A percentile compares a stretch with the other conserved stretches of the same genome.
Conservation (phyloP, 2,888 invertebrate genomes). For the Bibio marci region DNA sequence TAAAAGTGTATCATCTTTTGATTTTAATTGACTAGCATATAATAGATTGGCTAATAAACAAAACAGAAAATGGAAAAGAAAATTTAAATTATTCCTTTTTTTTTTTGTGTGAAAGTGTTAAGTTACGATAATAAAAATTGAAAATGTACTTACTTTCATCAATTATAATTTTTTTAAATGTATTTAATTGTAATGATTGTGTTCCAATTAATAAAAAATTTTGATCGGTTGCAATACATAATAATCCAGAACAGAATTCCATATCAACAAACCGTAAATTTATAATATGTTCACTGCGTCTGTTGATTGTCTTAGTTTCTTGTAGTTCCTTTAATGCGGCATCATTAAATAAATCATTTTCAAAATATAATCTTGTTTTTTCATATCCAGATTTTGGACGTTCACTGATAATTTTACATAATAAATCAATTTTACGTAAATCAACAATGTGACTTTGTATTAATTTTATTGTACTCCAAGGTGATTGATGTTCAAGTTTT, state of each 20-base stretch:
- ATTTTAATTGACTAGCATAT: slow-evolving; percentile 22
- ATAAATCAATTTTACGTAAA: slow-evolving; percentile 18
- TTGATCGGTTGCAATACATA: slow-evolving; percentile 22
- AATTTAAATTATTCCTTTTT: not conserved
- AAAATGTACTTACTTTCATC: slow-evolving; percentile 20
- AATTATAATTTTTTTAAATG: slow-evolving; percentile 20
- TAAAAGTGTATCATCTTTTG: slow-evolving; percentile 21
- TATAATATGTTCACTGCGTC: slow-evolving; percentile 10
- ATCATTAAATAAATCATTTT: slow-evolving; percentile 26
- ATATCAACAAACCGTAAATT: slow-evolving; percentile 21
- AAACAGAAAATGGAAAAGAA: slow-evolving; percentile 7
- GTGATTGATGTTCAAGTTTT: slow-evolving; percentile 20
- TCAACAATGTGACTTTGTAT: slow-evolving; percentile 23
- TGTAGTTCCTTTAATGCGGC: slow-evolving; percentile 22
- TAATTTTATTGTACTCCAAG: slow-evolving; percentile 26
- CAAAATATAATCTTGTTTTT: slow-evolving; percentile 24
- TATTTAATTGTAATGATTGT: slow-evolving; percentile 20
- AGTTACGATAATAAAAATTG: no score
- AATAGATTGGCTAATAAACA: slow-evolving; percentile 13
- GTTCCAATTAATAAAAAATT: slow-evolving; percentile 25
- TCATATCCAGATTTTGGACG: slow-evolving; percentile 19
- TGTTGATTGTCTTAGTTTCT: slow-evolving; percentile 13
- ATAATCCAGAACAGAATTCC: slow-evolving; percentile 19
- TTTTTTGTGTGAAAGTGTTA: no score
- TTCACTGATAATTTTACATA: slow-evolving; percentile 8